Evolutionary conservation across 2,797 vertebrate species (phyloP).

Genomic region (Platalea minor): DNA sequence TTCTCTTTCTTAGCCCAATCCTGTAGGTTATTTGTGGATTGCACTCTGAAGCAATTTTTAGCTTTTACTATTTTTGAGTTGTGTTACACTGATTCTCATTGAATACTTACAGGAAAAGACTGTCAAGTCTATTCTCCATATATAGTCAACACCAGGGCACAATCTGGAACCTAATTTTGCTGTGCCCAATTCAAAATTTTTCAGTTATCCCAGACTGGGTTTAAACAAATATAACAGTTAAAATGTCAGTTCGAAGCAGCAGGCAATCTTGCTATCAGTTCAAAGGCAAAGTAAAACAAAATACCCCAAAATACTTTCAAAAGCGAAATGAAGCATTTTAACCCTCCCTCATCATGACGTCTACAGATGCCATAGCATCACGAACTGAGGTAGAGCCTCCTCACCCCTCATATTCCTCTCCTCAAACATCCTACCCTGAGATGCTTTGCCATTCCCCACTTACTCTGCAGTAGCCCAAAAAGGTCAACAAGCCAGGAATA

Average conservation of each 20-base stretch:
- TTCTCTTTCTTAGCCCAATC: neutral
- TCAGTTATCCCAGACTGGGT: neutral
- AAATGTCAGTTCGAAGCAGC: neutral
- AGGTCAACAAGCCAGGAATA: neutral
- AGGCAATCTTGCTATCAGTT: neutral
- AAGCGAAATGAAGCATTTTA: neutral
- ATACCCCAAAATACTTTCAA: neutral
- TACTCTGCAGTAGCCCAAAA: neutral
- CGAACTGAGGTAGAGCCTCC: neutral
- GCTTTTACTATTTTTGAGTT: neutral
- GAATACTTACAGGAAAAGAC: neutral
- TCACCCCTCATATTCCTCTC: neutral
- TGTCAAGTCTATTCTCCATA: neutral
- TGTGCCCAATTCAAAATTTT: neutral
- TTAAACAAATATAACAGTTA: neutral
- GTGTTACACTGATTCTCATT: neutral
- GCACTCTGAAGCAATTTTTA: neutral
- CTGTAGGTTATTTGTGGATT: neutral
- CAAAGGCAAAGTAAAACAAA: neutral
- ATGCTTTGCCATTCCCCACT: neutral
- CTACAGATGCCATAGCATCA: neutral
- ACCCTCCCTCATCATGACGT: neutral
- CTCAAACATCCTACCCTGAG: neutral
- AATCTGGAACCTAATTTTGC: neutral
- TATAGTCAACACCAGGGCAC: neutral